Percentiles rank a stretch among this genome's conserved stretches.
Conservation (phyloP, 1,140 invertebrate species). For the Penaeus indicus region DNA sequence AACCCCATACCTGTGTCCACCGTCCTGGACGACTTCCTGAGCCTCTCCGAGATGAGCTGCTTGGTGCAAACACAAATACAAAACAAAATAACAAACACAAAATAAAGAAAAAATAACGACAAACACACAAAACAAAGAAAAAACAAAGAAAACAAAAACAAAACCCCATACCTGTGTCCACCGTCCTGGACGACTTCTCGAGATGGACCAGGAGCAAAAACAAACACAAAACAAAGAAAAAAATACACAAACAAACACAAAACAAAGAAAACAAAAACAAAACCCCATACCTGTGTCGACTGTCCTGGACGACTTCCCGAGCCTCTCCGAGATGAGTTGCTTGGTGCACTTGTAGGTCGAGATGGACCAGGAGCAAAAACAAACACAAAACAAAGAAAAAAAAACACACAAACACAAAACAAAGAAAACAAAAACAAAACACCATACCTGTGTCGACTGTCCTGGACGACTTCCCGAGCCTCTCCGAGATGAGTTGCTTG, state of each 20-base stretch:
- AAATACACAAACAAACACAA: background rate
- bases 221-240: no score
- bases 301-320: constrained; percentile 92
- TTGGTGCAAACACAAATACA: no score
- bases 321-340: constrained; percentile 93
- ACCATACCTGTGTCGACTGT: constrained; percentile 86
- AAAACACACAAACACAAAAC: background rate
- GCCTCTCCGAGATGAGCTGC: no score
- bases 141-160: no score
- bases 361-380: constrained; percentile 87
- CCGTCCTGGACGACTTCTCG: no score
- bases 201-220: no score
- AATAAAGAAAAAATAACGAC: no score
- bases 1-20: no score
- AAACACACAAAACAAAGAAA: background rate
- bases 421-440: background rate
- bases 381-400: no score
- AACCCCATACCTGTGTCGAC: constrained; percentile 77
- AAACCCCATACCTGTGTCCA: no score
- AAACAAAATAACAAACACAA: no score
- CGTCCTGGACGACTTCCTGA: no score
- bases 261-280: background rate
- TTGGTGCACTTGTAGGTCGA: constrained; percentile 97
- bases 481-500: constrained; percentile 93
- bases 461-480: constrained; percentile 91